These are phyloP conservation scores for Tragelaphus buxtoni DNA, from an alignment of 2,113 vertebrate species.

Conservation along the genomic window DNA sequence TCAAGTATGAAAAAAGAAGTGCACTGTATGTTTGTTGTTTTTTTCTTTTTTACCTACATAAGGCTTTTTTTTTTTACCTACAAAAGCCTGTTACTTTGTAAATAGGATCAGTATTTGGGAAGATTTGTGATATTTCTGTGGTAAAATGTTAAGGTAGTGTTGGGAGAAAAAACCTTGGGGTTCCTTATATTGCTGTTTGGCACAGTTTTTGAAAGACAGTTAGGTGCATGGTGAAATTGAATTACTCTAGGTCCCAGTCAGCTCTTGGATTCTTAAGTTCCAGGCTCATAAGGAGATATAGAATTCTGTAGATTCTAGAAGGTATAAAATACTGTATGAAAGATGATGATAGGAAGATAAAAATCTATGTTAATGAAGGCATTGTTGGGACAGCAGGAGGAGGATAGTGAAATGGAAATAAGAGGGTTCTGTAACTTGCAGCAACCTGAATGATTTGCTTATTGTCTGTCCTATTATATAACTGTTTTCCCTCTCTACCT, in stretches of 20 bases:
- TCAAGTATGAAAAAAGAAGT: neutral
- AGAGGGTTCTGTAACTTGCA: neutral
- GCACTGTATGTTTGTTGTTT: neutral
- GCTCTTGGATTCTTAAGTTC: neutral
- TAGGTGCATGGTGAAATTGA: neutral
- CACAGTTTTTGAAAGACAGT: neutral
- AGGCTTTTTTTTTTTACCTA: neutral
- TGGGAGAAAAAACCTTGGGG: neutral
- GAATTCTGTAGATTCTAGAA: neutral
- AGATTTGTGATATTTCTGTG: neutral
- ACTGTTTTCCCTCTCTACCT: neutral
- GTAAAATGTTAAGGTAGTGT: neutral
- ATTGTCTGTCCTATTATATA: neutral
- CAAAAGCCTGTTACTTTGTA: neutral
- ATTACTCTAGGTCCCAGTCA: neutral
- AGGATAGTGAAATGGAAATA: neutral
- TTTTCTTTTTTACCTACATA: neutral
- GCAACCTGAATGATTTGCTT: neutral
- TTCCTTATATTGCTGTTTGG: neutral
- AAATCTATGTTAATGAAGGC: neutral
- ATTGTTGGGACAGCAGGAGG: neutral
- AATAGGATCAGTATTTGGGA: neutral
- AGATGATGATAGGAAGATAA: neutral
- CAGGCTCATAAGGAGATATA: neutral
- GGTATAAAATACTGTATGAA: neutral